Evolutionary conservation across 2,888 invertebrate species (phyloP).

Genomic region (Trichogramma evanescens): DNA sequence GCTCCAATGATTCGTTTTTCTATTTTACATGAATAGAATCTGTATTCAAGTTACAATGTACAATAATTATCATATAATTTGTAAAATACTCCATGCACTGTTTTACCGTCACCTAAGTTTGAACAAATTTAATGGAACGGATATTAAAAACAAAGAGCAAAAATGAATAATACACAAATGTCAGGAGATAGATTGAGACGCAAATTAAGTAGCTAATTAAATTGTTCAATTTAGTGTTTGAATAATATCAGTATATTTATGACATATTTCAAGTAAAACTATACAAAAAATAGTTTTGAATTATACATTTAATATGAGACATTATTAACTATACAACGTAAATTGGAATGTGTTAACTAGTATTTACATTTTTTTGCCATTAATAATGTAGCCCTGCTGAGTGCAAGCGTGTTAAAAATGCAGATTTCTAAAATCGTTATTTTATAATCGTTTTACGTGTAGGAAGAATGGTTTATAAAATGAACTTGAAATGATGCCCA

Average conservation of each 20-base stretch:
- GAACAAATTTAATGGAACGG: constrained; percentile 24
- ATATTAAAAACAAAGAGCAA: constrained; percentile 29
- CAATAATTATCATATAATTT: constrained; percentile 43
- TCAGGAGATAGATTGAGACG: constrained; percentile 33
- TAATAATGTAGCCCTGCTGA: constrained; percentile 42
- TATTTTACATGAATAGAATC: constrained; percentile 36
- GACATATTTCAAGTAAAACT: constrained; percentile 43
- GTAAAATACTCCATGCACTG: constrained; percentile 31
- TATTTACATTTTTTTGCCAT: constrained; percentile 41
- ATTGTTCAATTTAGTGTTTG: constrained; percentile 33
- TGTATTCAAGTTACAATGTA: constrained; percentile 41
- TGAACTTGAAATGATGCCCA: constrained; percentile 41
- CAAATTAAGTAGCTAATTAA: constrained; percentile 43
- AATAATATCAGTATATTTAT: constrained; percentile 47
- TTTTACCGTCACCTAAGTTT: constrained; percentile 41
- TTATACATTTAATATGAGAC: constrained; percentile 47
- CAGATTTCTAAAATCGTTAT: constrained; percentile 33
- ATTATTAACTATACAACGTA: constrained; percentile 43
- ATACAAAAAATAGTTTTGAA: constrained; percentile 47
- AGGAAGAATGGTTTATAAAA: constrained; percentile 26
- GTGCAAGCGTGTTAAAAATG: constrained; percentile 46
- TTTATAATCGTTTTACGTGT: constrained; percentile 16
- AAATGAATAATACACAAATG: constrained; percentile 36
- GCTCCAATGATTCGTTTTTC: constrained; percentile 43
- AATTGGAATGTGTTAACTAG: constrained; percentile 48